phyloP scores from a whole-genome alignment of 2,797 vertebrate species.

The Podarcis lilfordi region DNA sequence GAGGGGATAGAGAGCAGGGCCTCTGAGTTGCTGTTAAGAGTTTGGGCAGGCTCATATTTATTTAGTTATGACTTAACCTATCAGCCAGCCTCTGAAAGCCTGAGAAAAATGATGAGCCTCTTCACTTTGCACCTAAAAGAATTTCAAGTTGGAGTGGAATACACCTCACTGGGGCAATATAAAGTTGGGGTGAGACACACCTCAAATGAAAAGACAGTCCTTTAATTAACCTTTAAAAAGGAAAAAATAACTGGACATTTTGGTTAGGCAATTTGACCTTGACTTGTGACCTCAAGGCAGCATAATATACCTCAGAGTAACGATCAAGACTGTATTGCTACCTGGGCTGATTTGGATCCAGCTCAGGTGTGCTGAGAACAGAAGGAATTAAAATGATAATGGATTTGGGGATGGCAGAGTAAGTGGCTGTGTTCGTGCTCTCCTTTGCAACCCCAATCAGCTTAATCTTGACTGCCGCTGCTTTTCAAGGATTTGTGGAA shows the following conservation, averaged over 20 bases:
- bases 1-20: neutral
- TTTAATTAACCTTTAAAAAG: neutral
- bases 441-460: neutral
- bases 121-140: too few relatives aligned
- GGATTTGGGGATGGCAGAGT: neutral
- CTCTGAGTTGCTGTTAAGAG: too few relatives aligned
- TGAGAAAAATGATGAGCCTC: too few relatives aligned
- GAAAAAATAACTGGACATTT: neutral
- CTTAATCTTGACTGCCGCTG: neutral
- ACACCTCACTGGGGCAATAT: too few relatives aligned
- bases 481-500: constrained; percentile 8
- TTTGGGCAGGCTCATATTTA: neutral
- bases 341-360: neutral
- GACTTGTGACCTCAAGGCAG: neutral
- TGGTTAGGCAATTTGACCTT: neutral
- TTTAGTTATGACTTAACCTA: too few relatives aligned
- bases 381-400: neutral
- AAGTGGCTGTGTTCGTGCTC: neutral
- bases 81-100: too few relatives aligned
- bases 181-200: too few relatives aligned
- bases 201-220: neutral
- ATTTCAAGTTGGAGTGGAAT: too few relatives aligned
- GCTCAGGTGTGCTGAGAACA: neutral
- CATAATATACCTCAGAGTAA: neutral
- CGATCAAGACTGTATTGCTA: neutral